phyloP scores from a whole-genome alignment of 2,888 invertebrate genomes.

The Thecophora atra region DNA sequence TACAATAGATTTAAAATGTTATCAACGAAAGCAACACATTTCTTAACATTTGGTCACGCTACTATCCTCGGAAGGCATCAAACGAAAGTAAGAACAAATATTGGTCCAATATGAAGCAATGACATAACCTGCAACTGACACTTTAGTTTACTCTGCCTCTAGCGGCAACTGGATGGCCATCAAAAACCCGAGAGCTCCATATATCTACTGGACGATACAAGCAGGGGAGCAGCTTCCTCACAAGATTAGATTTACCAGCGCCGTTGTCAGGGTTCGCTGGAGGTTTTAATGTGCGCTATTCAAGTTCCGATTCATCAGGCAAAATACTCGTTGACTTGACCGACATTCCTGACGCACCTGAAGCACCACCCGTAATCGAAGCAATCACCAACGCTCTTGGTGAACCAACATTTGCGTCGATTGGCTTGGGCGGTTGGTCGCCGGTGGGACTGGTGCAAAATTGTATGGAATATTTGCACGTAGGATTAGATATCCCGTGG shows the following conservation, averaged over 20 bases:
- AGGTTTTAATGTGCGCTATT: constrained; percentile 48
- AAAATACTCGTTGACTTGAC: constrained; percentile 52
- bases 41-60: constrained; percentile 1
- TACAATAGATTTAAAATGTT: constrained; percentile 12
- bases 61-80: background rate
- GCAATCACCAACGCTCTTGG: constrained; percentile 63
- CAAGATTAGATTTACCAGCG: background rate
- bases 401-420: constrained; percentile 81
- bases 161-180: background rate
- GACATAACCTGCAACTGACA: constrained; percentile 59
- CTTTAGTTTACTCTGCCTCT: constrained; percentile 42
- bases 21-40: constrained; percentile 13
- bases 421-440: constrained; percentile 85
- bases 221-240: background rate
- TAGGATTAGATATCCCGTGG: constrained; percentile 88
- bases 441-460: constrained; percentile 86
- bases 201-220: constrained; percentile 41
- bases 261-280: constrained; percentile 38
- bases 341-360: constrained; percentile 58
- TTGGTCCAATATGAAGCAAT: constrained; percentile 38
- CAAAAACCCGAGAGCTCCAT: constrained; percentile 52
- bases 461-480: constrained; percentile 84
- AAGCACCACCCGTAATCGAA: constrained; percentile 45
- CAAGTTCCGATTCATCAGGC: constrained; percentile 49
- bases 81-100: constrained; percentile 16